Evolutionary conservation across 2,888 invertebrate species (phyloP).

Genomic region (Zhuqinia jingwanae): DNA sequence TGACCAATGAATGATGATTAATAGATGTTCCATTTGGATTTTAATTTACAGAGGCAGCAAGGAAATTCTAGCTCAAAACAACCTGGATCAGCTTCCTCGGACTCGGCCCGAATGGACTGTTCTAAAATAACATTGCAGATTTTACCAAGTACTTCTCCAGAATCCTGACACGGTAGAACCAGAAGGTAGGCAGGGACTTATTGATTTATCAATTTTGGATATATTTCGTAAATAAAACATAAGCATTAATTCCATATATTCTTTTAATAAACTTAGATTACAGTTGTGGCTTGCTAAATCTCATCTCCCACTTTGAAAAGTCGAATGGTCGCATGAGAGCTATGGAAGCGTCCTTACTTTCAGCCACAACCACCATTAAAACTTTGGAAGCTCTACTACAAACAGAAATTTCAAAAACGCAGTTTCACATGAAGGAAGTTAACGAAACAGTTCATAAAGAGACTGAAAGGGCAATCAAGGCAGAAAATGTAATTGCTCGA

Average conservation of each 20-base stretch:
- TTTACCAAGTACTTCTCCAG: slow-evolving; percentile 64
- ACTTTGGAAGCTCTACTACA: slow-evolving; percentile 31
- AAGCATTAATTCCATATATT: neutral
- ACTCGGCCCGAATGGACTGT: slow-evolving; percentile 48
- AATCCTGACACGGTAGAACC: slow-evolving; percentile 63
- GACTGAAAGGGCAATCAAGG: slow-evolving; percentile 62
- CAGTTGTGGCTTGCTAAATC: slow-evolving; percentile 59
- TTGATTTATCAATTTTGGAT: neutral
- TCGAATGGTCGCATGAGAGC: slow-evolving; percentile 45
- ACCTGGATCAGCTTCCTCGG: neutral
- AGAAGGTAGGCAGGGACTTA: slow-evolving; percentile 40
- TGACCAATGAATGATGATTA: too few species aligned
- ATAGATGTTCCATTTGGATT: too few species aligned
- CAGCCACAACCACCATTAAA: slow-evolving; percentile 52
- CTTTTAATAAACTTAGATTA: slow-evolving; percentile 37
- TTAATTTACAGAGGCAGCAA: slow-evolving; percentile 18
- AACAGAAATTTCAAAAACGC: slow-evolving; percentile 48
- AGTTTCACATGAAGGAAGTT: slow-evolving; percentile 49
- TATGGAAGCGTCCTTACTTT: slow-evolving; percentile 47
- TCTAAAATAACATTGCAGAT: slow-evolving; percentile 63
- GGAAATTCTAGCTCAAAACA: slow-evolving; percentile 25
- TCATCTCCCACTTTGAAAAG: slow-evolving; percentile 61
- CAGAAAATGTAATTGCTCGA: slow-evolving; percentile 61
- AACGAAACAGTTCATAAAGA: slow-evolving; percentile 58
- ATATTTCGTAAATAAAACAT: neutral